phyloP scores from a whole-genome alignment of 1,140 invertebrate species.

The Scaptomyza pallida region DNA sequence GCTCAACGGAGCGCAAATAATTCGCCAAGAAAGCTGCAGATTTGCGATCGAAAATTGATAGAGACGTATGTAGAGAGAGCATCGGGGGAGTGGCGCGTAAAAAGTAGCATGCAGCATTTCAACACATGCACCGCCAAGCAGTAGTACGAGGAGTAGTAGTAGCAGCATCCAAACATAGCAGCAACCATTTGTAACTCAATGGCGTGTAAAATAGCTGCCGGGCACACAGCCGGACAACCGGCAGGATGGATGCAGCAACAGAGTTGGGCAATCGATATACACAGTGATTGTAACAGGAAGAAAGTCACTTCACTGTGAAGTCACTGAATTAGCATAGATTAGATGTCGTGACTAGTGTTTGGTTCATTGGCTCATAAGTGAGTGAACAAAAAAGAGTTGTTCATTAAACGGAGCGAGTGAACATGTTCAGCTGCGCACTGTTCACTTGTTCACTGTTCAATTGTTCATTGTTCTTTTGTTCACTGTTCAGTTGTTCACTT shows the following conservation, averaged over 20 bases:
- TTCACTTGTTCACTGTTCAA: too few relatives aligned
- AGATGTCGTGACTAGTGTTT: too few relatives aligned
- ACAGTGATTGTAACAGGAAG: background rate
- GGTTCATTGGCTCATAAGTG: too few relatives aligned
- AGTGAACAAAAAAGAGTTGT: too few relatives aligned
- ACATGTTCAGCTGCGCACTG: too few relatives aligned
- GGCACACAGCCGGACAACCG: slow-evolving; percentile 44
- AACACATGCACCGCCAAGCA: slow-evolving; percentile 55
- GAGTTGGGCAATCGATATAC: slow-evolving; percentile 46
- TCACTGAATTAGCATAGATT: too few relatives aligned
- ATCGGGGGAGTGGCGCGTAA: background rate
- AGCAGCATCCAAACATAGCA: slow-evolving; percentile 17
- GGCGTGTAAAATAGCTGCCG: slow-evolving; percentile 80
- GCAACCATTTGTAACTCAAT: slow-evolving; percentile 72
- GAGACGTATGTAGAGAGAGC: slow-evolving; percentile 30
- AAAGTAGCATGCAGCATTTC: slow-evolving; percentile 19
- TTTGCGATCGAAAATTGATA: slow-evolving; percentile 59
- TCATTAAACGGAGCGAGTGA: too few relatives aligned
- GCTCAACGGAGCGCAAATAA: slow-evolving; percentile 45
- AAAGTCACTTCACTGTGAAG: background rate
- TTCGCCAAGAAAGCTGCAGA: slow-evolving; percentile 51
- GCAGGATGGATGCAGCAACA: slow-evolving; percentile 36
- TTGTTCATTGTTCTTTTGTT: too few relatives aligned
- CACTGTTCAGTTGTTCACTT: too few relatives aligned
- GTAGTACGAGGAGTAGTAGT: slow-evolving; percentile 4